Base-by-base conservation (phyloP, 2,113 vertebrate species). In the Rhinopithecus roxellana region DNA sequence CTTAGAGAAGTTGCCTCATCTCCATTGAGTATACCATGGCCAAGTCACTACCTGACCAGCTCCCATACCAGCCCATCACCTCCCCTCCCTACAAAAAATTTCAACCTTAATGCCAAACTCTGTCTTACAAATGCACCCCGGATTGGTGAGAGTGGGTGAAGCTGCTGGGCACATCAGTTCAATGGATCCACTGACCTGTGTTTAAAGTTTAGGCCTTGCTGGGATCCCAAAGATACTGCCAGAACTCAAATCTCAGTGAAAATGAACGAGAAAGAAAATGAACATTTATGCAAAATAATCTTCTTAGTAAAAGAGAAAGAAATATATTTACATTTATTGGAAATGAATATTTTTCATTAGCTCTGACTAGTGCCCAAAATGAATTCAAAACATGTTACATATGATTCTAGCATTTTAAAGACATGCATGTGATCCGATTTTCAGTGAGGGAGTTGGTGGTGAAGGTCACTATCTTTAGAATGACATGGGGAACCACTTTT, bases 121-220 rank as follows among this genome's bases (percentile, higher is more conserved):
- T 17, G 9, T 67, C 3, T 72, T 74, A 27, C 35, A 72, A 74
- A 9, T 25, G 64, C 40, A 14, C 5, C 43, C 27, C 12, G 5
- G 30, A 23, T 38, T 18, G 13, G 16, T 18, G 3, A 81, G 18
- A 30, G 5, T 64, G 20, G 8, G 13, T 17, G 22, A 78, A 16
- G 3, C 8, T 32, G 0, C 10, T n/a, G 1, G 3, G 12, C 5
- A 22, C 20, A 18, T 30, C 18, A 30, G 32, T 23, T 80, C 22
- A 32, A 18, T 8, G 10, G 8, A 70, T 2, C 11, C 18, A 2
- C 8, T 18, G 20, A 79, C 11, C 13, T 50, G 32, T 8, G 35
- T 6, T 2, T 78, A 72, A 16, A 5, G 14, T 25, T 27, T 70
- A 35, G 5, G 6, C 9, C 48, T 57, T 50, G 43, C 8, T 6